A percentile compares a stretch with the other conserved stretches of the same genome.
phyloP scores from a whole-genome alignment of 1,140 invertebrate species.

The Listronotus bonariensis region DNA sequence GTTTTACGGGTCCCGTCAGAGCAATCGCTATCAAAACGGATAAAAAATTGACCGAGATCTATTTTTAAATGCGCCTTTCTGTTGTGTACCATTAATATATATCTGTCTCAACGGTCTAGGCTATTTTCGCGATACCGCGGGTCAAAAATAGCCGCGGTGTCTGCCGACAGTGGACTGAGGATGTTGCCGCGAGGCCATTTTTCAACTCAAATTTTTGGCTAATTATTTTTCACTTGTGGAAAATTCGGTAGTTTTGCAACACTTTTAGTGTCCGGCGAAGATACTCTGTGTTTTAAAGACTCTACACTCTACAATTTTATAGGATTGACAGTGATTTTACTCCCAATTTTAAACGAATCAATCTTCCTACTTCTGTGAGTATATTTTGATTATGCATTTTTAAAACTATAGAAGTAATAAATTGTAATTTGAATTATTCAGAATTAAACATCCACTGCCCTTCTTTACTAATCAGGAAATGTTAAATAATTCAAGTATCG shows the following conservation, averaged over 20 bases:
- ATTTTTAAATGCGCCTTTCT: conserved; percentile 52
- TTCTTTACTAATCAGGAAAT: not conserved
- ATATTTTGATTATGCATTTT: not conserved
- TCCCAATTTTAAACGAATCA: not conserved
- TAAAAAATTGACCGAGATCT: conserved; percentile 49
- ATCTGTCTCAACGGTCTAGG: conserved; percentile 49
- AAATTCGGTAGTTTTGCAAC: conserved; percentile 4
- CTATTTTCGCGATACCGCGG: conserved; percentile 53
- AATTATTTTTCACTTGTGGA: conserved; percentile 19
- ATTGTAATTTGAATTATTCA: not conserved
- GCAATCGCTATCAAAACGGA: conserved; percentile 45
- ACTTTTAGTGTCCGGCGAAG: conserved; percentile 2
- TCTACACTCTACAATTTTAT: not conserved
- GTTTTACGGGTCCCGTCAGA: conserved; percentile 53
- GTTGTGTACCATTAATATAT: conserved; percentile 50
- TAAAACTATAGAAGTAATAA: not conserved
- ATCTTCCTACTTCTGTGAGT: not conserved
- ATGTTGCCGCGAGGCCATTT: conserved; percentile 54
- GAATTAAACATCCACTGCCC: not conserved
- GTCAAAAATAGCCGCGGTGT: conserved; percentile 53
- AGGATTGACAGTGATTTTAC: too few relatives aligned
- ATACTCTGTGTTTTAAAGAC: not conserved
- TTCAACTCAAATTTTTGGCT: conserved; percentile 40
- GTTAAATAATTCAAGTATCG: not conserved
- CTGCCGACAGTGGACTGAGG: conserved; percentile 36